A percentile compares a stretch with the other conserved stretches of the same genome.
phyloP scores from a whole-genome alignment of 2,888 invertebrate species.

The Paralinhomoeus sp. region DNA sequence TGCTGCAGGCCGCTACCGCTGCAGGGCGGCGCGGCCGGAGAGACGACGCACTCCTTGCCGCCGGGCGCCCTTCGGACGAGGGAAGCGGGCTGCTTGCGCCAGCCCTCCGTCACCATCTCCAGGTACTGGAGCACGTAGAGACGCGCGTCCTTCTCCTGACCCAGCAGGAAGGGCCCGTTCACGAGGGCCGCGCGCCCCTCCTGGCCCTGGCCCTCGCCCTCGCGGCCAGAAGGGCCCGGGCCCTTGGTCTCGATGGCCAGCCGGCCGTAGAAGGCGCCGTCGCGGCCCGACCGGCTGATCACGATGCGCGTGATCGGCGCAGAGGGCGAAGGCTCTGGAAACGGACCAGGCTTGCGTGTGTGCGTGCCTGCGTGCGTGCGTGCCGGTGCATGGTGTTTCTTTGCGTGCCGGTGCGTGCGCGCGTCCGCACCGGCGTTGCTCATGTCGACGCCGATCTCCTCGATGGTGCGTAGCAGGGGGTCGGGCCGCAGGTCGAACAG shows the following conservation, averaged over 20 bases:
- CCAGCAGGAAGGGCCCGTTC: constrained; percentile 4
- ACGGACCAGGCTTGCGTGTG: no score
- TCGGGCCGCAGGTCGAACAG: background rate
- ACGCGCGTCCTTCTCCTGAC: constrained; percentile 2
- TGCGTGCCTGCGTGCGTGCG: no score
- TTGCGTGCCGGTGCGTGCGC: no score
- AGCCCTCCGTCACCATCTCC: constrained; percentile 7
- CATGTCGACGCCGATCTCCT: background rate
- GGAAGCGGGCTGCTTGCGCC: constrained; percentile 1
- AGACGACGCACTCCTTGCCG: background rate
- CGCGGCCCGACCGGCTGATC: background rate
- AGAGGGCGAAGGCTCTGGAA: no score
- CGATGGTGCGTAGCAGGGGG: background rate
- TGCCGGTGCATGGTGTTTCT: no score
- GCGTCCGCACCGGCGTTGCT: no score
- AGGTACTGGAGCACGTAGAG: constrained; percentile 5
- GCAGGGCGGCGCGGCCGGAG: no score
- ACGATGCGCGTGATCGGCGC: background rate
- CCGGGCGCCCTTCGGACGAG: background rate
- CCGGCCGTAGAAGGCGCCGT: constrained; percentile 1
- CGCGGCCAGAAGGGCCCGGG: no score
- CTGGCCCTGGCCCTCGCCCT: no score
- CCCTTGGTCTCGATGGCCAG: background rate
- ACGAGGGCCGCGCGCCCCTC: background rate
- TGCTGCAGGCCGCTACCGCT: no score